phyloP scores from a whole-genome alignment of 2,113 vertebrate species.

The Callopanchax toddi region DNA sequence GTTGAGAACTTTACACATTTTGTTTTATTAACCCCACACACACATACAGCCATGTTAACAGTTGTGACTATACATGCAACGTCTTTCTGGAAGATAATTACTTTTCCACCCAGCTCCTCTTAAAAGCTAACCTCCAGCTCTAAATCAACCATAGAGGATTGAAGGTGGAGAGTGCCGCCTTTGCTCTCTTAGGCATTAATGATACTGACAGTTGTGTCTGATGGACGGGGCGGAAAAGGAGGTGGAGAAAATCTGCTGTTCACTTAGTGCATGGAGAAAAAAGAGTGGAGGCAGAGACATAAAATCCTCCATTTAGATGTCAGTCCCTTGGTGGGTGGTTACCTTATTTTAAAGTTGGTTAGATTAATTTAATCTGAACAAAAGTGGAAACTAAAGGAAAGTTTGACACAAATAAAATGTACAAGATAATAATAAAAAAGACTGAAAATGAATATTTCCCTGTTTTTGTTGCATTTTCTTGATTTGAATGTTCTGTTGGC shows the following conservation, averaged over 20 bases:
- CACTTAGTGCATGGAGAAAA: constrained; percentile 28
- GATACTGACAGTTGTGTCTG: constrained; percentile 37
- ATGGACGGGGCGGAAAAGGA: constrained; percentile 27
- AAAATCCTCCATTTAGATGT: not conserved
- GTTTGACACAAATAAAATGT: no score
- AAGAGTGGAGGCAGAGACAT: constrained; percentile 8
- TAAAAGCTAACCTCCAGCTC: constrained; percentile 27
- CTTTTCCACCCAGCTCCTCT: constrained; percentile 43
- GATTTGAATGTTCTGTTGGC: no score
- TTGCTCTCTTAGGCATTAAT: constrained; percentile 56
- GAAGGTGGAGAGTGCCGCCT: constrained; percentile 39
- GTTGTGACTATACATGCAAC: constrained; percentile 1
- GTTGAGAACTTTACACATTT: no score
- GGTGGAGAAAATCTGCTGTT: constrained; percentile 48
- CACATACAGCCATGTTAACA: not conserved
- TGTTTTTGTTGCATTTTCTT: no score
- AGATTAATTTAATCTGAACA: not conserved
- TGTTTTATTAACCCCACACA: no score
- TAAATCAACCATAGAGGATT: constrained; percentile 57
- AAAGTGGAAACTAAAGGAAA: not conserved
- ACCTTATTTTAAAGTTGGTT: not conserved
- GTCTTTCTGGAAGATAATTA: constrained; percentile 59
- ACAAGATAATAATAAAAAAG: no score
- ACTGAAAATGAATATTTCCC: no score
- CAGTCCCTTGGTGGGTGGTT: not conserved